Conservation (phyloP, 2,113 vertebrate species). For the Emydocephalus ijimae region DNA sequence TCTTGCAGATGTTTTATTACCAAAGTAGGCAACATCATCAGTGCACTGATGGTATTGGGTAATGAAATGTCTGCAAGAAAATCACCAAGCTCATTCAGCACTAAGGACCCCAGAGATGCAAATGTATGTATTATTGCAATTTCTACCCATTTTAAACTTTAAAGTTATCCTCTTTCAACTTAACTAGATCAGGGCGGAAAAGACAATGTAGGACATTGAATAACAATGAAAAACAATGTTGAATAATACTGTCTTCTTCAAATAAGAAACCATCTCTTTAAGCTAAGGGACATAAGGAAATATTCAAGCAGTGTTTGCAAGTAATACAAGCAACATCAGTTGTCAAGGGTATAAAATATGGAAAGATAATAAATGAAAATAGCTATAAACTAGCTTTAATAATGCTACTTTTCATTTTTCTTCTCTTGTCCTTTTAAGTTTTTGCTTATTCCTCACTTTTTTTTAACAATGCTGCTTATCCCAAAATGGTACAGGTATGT, state of each 20-base stretch:
- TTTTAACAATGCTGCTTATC: not conserved
- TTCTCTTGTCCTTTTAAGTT: not conserved
- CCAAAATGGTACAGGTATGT: not conserved
- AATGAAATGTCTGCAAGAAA: not conserved
- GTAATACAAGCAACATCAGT: not conserved
- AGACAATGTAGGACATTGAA: not conserved
- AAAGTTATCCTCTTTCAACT: not conserved
- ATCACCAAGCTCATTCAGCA: not conserved
- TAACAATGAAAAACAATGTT: not conserved
- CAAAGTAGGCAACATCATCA: not conserved
- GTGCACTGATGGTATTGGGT: not conserved
- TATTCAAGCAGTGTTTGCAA: not conserved
- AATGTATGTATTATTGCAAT: not conserved
- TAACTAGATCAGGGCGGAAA: not conserved
- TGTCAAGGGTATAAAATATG: not conserved
- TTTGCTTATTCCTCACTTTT: not conserved
- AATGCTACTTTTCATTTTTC: not conserved
- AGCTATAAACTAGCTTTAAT: not conserved
- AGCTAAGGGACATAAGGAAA: not conserved
- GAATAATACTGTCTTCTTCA: not conserved
- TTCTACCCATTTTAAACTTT: not conserved
- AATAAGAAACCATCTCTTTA: not conserved
- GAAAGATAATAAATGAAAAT: not conserved
- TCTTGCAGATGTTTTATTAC: not conserved
- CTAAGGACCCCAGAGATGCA: not conserved